A percentile compares a stretch with the other conserved stretches of the same genome.
Conservation (phyloP, 2,797 vertebrate species). For the Erithacus rubecula region DNA sequence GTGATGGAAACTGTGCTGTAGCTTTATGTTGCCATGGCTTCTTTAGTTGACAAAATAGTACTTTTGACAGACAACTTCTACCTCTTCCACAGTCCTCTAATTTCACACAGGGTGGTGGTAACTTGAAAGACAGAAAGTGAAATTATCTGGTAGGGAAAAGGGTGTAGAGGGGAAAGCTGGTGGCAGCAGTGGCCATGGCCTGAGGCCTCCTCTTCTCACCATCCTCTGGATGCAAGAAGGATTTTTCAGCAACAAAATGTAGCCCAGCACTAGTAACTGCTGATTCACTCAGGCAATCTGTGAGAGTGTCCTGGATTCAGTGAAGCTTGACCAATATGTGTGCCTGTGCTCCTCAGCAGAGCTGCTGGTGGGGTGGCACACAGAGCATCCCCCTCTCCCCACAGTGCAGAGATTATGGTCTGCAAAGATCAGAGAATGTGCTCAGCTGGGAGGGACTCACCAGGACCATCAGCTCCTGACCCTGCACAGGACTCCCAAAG, state of each 20-base stretch:
- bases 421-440: not conserved
- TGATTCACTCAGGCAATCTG: not conserved
- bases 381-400: not conserved
- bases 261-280: not conserved
- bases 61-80: not conserved
- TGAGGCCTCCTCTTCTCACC: not conserved
- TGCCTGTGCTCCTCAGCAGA: not conserved
- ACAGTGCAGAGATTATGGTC: not conserved
- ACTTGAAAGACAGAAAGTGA: not conserved
- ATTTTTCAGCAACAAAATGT: not conserved
- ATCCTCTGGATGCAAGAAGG: not conserved
- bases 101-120: not conserved
- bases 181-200: not conserved
- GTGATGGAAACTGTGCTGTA: not conserved
- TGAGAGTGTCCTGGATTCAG: not conserved
- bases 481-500: not conserved
- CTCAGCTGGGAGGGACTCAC: not conserved
- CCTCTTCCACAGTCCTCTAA: not conserved
- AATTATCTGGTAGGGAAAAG: not conserved
- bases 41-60: slow-evolving; percentile 21
- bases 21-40: slow-evolving; percentile 22
- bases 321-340: not conserved
- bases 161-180: not conserved
- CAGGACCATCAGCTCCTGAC: not conserved
- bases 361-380: not conserved